Conservation (phyloP, 1,140 invertebrate genomes). For the Pomacea maculata region DNA sequence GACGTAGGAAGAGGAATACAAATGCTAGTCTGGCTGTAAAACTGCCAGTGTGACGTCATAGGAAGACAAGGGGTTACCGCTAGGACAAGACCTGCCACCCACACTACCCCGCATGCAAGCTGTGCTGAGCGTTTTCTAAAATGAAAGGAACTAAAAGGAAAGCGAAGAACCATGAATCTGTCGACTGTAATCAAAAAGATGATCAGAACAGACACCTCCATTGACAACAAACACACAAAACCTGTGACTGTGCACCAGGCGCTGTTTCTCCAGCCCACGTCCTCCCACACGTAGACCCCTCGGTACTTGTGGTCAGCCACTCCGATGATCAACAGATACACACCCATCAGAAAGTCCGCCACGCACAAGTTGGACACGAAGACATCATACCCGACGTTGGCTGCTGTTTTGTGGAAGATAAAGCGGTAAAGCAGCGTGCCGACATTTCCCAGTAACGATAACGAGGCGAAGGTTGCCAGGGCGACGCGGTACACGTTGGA, state of each 20-base stretch:
- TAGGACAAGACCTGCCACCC: slow-evolving; percentile 24
- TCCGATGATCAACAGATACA: slow-evolving; percentile 55
- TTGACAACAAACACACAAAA: slow-evolving; percentile 44
- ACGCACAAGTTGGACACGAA: slow-evolving; percentile 42
- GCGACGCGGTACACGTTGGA: slow-evolving; percentile 25
- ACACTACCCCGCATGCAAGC: slow-evolving; percentile 8
- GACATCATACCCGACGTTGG: slow-evolving; percentile 31
- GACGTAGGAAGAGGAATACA: slow-evolving; percentile 40
- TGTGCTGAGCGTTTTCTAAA: slow-evolving; percentile 23
- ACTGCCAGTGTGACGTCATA: slow-evolving; percentile 15
- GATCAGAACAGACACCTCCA: slow-evolving; percentile 44
- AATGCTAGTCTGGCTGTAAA: slow-evolving; percentile 38
- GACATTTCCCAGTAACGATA: slow-evolving; percentile 37
- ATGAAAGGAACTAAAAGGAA: slow-evolving; percentile 38
- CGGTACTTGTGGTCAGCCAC: slow-evolving; percentile 41
- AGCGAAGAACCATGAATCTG: slow-evolving; percentile 46
- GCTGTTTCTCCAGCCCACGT: slow-evolving; percentile 41
- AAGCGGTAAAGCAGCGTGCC: slow-evolving; percentile 33
- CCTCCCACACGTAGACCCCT: slow-evolving; percentile 43
- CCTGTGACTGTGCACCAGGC: slow-evolving; percentile 41
- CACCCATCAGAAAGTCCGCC: slow-evolving; percentile 53
- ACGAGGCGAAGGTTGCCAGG: slow-evolving; percentile 30
- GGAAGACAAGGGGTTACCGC: slow-evolving; percentile 26
- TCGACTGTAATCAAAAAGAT: slow-evolving; percentile 40
- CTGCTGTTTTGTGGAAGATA: neutral